Evolutionary conservation across 2,888 invertebrate genomes (phyloP).

Genomic region (Penaeus monodon): DNA sequence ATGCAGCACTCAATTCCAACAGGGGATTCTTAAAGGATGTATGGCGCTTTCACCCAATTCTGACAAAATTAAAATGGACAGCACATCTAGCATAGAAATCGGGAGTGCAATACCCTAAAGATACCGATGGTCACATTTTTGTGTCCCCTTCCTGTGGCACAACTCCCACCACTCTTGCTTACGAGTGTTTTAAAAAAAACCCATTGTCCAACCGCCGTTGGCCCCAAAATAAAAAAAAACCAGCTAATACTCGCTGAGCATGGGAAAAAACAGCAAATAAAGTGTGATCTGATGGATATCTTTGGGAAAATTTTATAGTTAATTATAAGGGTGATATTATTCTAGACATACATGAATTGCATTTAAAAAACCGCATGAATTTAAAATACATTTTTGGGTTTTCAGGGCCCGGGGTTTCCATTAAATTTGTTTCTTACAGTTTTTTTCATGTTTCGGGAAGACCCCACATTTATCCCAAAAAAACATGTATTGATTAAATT

Average conservation of each 20-base stretch:
- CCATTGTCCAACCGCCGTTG: slow-evolving; percentile 73
- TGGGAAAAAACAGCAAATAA: slow-evolving; percentile 23
- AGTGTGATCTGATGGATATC: too few relatives aligned
- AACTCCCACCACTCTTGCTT: slow-evolving; percentile 73
- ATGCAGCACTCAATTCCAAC: neutral
- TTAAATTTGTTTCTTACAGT: too few relatives aligned
- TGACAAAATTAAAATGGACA: slow-evolving; percentile 55
- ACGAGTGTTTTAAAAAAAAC: slow-evolving; percentile 72
- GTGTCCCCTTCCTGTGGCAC: slow-evolving; percentile 74
- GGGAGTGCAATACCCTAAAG: slow-evolving; percentile 72
- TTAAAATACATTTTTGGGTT: too few relatives aligned
- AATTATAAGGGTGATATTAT: too few relatives aligned
- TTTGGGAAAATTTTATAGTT: too few relatives aligned
- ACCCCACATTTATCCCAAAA: too few relatives aligned
- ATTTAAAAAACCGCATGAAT: too few relatives aligned
- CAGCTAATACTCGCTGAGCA: slow-evolving; percentile 24
- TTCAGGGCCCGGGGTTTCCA: too few relatives aligned
- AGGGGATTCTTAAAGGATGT: slow-evolving; percentile 22
- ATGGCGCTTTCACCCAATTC: slow-evolving; percentile 55
- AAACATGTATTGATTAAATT: too few relatives aligned
- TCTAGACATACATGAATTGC: too few relatives aligned
- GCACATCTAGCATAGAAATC: slow-evolving; percentile 55
- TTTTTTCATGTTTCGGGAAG: too few relatives aligned
- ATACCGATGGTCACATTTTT: slow-evolving; percentile 69
- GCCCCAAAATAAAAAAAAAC: slow-evolving; percentile 71